phyloP scores from a whole-genome alignment of 2,797 vertebrate species.

The Anniella stebbinsi region DNA sequence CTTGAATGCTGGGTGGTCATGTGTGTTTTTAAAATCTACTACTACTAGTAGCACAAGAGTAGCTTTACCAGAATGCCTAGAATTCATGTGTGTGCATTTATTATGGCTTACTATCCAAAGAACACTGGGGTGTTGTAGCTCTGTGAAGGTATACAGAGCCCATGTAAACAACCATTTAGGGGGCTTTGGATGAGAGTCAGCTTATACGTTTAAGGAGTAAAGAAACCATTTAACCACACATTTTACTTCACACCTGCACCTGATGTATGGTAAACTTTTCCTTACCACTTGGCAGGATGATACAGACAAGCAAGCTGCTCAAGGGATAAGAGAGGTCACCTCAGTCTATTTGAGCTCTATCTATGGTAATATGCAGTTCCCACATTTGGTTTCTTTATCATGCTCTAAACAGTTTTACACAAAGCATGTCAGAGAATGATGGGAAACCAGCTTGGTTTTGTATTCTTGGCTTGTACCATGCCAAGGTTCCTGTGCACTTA shows the following conservation, averaged over 20 bases:
- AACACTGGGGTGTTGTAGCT: constrained; percentile 17
- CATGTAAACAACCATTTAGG: background rate
- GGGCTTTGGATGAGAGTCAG: background rate
- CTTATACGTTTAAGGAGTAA: background rate
- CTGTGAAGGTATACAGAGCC: background rate
- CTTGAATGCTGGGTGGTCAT: constrained; percentile 49
- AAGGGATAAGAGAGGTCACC: background rate
- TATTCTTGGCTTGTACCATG: background rate
- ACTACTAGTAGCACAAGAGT: constrained; percentile 40
- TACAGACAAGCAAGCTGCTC: background rate
- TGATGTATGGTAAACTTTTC: background rate
- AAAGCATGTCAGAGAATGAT: background rate
- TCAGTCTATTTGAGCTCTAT: background rate
- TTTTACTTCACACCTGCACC: background rate
- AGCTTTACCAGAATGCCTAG: constrained; percentile 33
- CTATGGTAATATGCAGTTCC: background rate
- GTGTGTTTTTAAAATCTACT: constrained; percentile 1
- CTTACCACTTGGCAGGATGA: background rate
- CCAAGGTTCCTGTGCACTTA: background rate
- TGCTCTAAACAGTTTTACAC: background rate
- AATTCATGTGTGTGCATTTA: background rate
- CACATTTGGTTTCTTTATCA: background rate
- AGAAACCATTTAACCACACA: background rate
- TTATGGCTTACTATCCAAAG: background rate
- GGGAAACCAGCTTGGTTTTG: background rate